A percentile compares a stretch with the other conserved stretches of the same genome.
phyloP scores from a whole-genome alignment of 2,113 vertebrate genomes.

The Phalacrocorax aristotelis region DNA sequence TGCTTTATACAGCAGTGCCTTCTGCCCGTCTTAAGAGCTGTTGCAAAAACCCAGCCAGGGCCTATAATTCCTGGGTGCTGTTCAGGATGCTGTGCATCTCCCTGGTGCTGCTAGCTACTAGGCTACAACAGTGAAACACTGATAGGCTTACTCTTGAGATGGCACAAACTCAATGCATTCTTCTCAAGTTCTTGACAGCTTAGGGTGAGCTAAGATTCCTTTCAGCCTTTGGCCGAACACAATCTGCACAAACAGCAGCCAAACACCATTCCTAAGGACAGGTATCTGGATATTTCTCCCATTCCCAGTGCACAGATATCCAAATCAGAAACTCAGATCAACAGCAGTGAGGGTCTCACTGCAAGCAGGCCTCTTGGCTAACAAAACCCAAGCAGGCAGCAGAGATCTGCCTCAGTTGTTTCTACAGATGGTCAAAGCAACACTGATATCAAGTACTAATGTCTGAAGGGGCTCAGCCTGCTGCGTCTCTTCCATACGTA shows the following conservation, averaged over 20 bases:
- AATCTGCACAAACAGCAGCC: background rate
- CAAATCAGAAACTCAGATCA: background rate
- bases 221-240: background rate
- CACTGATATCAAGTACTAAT: background rate
- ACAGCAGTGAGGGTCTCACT: background rate
- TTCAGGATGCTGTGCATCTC: background rate
- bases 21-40: background rate
- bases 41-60: background rate
- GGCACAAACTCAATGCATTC: background rate
- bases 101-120: background rate
- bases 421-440: background rate
- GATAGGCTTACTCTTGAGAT: background rate
- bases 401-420: background rate
- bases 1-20: too few species aligned
- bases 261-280: background rate
- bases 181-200: background rate
- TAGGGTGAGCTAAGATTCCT: background rate
- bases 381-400: background rate
- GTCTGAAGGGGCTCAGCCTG: background rate
- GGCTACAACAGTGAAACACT: background rate
- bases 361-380: background rate
- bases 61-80: background rate
- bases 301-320: background rate
- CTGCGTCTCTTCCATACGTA: rapidly evolving
- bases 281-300: background rate